These are phyloP conservation scores for Sarcoramphus papa DNA, from an alignment of 2,797 vertebrate genomes.

Conservation along the genomic window DNA sequence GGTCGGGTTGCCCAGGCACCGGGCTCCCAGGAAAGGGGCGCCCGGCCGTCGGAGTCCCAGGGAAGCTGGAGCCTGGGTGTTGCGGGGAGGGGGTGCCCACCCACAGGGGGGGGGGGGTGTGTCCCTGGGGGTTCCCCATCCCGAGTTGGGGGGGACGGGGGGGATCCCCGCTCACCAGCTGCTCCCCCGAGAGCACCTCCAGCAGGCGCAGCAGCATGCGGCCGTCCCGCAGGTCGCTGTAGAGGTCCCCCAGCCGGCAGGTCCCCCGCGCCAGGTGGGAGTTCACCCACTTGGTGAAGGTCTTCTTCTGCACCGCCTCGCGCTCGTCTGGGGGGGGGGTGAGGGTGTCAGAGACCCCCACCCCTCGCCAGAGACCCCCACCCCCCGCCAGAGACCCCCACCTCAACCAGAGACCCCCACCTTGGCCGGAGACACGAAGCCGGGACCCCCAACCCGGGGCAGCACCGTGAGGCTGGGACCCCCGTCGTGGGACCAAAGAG, in stretches of 20 bases:
- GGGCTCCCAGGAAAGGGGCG: not conserved
- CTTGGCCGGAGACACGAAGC: too few species aligned
- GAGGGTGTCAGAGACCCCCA: not conserved
- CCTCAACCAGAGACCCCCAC: too few species aligned
- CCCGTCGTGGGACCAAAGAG: too few species aligned
- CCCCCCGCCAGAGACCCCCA: not conserved
- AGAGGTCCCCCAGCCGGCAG: conserved; percentile 90
- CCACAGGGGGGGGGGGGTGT: not conserved
- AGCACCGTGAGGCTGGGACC: too few species aligned
- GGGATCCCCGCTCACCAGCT: conserved; percentile 81
- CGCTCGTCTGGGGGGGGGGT: not conserved
- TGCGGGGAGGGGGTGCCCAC: too few species aligned
- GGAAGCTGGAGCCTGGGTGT: too few species aligned
- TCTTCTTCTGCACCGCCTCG: conserved; percentile 84
- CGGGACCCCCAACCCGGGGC: too few species aligned
- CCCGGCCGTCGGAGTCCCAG: too few species aligned
- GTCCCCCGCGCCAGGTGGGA: conserved; percentile 91
- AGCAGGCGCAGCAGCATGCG: conserved; percentile 90
- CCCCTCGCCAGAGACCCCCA: not conserved
- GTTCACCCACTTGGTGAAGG: conserved; percentile 97
- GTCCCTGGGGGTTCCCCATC: too few species aligned
- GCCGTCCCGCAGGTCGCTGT: conserved; percentile 90
- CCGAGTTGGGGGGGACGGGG: too few species aligned
- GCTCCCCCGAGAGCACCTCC: conserved; percentile 92
- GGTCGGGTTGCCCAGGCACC: too few species aligned